Conservation (phyloP, 1,140 invertebrate species). For the Armadillidium nasatum region DNA sequence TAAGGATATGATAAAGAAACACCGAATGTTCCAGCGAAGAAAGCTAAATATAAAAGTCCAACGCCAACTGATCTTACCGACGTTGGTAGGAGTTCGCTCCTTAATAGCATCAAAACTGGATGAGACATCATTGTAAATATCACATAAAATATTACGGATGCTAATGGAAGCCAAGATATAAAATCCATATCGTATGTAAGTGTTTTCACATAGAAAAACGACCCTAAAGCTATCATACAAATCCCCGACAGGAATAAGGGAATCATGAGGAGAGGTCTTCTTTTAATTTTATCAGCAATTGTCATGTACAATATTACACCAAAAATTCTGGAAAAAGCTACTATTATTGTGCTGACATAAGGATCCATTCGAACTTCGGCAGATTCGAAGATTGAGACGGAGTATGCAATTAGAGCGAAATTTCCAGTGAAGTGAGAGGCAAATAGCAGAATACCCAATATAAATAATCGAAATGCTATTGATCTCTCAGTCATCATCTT, state of each 20-base stretch:
- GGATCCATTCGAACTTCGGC: conserved; percentile 25
- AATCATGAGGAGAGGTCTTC: conserved; percentile 20
- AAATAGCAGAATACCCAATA: conserved; percentile 33
- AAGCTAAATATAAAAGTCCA: conserved; percentile 29
- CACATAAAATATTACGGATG: conserved; percentile 29
- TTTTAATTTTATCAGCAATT: conserved; percentile 31
- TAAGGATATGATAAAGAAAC: conserved; percentile 30
- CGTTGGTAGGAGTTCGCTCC: conserved; percentile 36
- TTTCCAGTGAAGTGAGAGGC: conserved; percentile 37
- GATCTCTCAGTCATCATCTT: conserved; percentile 24
- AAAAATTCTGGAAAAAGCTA: conserved; percentile 29
- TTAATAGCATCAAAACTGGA: conserved; percentile 25
- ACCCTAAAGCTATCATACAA: conserved; percentile 28
- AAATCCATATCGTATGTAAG: background rate
- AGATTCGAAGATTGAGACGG: conserved; percentile 36
- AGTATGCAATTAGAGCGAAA: conserved; percentile 32
- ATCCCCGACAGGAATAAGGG: conserved; percentile 21
- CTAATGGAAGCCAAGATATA: conserved; percentile 34
- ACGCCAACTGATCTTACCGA: conserved; percentile 27
- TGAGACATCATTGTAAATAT: conserved; percentile 23
- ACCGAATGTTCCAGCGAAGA: conserved; percentile 33
- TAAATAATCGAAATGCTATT: conserved; percentile 26
- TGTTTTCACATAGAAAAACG: conserved; percentile 33
- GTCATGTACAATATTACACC: conserved; percentile 29
- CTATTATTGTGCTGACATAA: conserved; percentile 29